These are phyloP conservation scores for Cassiopea andromeda DNA, from an alignment of 30 jellyfish, hydroid and myxozoan species.

Conservation along the genomic window DNA sequence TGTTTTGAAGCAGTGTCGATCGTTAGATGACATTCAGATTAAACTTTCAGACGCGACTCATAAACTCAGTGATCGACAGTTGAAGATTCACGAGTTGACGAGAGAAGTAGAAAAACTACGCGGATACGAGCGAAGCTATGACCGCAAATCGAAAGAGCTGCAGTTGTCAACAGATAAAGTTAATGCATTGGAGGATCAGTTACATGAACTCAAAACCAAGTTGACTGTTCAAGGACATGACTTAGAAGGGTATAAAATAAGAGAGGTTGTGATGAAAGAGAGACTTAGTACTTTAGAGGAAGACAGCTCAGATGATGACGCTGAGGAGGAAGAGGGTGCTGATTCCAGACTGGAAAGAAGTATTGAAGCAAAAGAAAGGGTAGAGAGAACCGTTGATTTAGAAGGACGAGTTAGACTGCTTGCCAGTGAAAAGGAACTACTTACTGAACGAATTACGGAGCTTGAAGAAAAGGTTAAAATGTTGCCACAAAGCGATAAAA, in stretches of 20 bases:
- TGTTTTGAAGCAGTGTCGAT: conserved; percentile 79
- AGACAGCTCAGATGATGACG: conserved; percentile 90
- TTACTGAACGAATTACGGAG: conserved; percentile 14
- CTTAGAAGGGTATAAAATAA: conserved; percentile 80
- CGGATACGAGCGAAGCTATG: conserved; percentile 83
- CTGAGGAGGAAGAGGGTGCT: conserved; percentile 62
- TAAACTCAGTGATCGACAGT: conserved; percentile 95
- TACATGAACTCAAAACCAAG: conserved; percentile 67
- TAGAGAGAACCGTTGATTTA: conserved; percentile 77
- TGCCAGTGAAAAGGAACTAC: conserved; percentile 66
- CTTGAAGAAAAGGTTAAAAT: conserved; percentile 43
- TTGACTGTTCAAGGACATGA: conserved; percentile 80
- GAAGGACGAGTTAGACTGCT: conserved; percentile 81
- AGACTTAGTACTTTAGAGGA: conserved; percentile 84
- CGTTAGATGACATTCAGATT: conserved; percentile 87
- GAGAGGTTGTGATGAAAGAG: conserved; percentile 96
- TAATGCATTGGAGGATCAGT: conserved; percentile 58
- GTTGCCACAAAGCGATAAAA: conserved; percentile 15
- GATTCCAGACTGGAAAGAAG: conserved; percentile 72
- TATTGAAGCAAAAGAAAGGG: conserved; percentile 80
- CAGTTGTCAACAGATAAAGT: conserved; percentile 70
- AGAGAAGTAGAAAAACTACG: conserved; percentile 88
- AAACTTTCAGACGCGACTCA: conserved; percentile 98
- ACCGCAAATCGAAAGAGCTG: conserved; percentile 81
- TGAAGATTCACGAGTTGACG: conserved; percentile 95